Evolutionary conservation across 2,113 vertebrate species (phyloP).

Genomic region (Merops nubicus): DNA sequence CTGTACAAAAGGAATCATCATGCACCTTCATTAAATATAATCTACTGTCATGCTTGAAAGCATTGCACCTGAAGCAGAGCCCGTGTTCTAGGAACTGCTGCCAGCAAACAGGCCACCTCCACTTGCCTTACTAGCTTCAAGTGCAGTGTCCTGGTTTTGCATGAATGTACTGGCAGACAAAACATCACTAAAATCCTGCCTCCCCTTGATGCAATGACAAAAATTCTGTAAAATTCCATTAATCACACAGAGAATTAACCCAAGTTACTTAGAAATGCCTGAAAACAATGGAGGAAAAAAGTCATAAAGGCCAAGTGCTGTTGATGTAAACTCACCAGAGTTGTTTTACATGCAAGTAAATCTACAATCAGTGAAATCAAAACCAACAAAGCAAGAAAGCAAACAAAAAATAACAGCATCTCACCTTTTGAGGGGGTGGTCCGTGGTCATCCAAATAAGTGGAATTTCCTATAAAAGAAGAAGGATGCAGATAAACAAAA

Average conservation of each 20-base stretch:
- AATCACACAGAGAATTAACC: neutral
- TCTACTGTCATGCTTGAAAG: neutral
- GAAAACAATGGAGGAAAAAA: neutral
- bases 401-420: neutral
- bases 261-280: neutral
- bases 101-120: neutral
- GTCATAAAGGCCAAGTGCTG: fast-evolving
- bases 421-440: constrained; percentile 87
- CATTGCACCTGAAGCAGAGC: neutral
- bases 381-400: neutral
- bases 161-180: neutral
- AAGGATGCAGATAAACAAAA: constrained; percentile 30
- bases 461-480: constrained; percentile 85
- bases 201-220: neutral
- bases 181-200: neutral
- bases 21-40: neutral
- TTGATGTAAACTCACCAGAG: neutral
- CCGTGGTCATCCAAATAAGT: constrained; percentile 95
- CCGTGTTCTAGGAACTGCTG: neutral
- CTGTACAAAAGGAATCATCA: neutral
- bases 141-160: neutral
- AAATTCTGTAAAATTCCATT: neutral
- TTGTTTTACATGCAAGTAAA: neutral
- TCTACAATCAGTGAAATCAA: neutral
- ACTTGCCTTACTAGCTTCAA: neutral